Percentiles rank a stretch among this genome's conserved stretches.
Conservation (phyloP, 1,140 invertebrate genomes). For the Microplitis mediator region DNA sequence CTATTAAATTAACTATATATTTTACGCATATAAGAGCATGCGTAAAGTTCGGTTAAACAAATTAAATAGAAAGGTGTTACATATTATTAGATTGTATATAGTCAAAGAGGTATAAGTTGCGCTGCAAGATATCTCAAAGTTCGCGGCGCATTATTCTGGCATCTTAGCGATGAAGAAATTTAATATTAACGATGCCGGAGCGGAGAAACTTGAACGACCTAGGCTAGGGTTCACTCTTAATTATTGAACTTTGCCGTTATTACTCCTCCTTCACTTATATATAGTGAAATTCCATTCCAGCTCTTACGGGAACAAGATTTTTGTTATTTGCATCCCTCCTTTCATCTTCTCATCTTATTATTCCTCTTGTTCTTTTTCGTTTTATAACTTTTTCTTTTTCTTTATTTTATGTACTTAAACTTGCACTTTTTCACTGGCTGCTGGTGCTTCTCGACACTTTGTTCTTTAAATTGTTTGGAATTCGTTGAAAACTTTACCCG, state of each 20-base stretch:
- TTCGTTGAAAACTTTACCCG: neutral
- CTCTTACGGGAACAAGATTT: neutral
- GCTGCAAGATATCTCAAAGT: neutral
- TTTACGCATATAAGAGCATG: neutral
- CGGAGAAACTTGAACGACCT: conserved; percentile 16
- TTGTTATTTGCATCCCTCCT: conserved; percentile 11
- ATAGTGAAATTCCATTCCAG: neutral
- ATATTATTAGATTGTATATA: neutral
- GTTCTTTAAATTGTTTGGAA: neutral
- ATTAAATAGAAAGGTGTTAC: neutral
- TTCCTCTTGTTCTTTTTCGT: neutral
- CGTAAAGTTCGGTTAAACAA: neutral
- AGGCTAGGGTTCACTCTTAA: conserved; percentile 21
- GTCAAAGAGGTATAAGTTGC: neutral
- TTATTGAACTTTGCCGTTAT: conserved; percentile 32
- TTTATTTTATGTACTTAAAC: neutral
- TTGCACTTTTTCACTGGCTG: neutral
- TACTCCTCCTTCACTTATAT: conserved; percentile 18
- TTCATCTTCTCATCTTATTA: neutral
- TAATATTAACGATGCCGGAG: conserved; percentile 28
- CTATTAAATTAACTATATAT: too few relatives aligned
- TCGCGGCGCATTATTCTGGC: conserved; percentile 1
- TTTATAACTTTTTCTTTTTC: neutral
- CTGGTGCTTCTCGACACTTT: neutral
- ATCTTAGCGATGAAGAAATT: conserved; percentile 26